Conservation (phyloP, 2,113 vertebrate genomes). For the Laticauda colubrina region DNA sequence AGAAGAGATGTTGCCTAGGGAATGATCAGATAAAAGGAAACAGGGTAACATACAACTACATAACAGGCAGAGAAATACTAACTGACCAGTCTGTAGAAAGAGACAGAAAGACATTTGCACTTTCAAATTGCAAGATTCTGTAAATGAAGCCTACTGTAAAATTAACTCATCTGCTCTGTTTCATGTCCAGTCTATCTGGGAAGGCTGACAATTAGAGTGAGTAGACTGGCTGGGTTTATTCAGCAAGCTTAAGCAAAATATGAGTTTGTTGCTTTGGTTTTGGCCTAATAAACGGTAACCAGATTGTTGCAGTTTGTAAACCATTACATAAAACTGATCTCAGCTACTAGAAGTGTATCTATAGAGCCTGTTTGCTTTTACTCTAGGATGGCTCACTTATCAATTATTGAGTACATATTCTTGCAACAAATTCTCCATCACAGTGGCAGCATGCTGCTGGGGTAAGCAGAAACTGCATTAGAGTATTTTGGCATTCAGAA, state of each 20-base stretch:
- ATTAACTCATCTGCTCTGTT: background rate
- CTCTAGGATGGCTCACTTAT: background rate
- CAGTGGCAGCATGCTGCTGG: background rate
- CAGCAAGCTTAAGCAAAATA: background rate
- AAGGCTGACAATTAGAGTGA: background rate
- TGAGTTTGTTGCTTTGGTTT: background rate
- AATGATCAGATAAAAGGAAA: background rate
- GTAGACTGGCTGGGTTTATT: background rate
- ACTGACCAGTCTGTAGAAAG: background rate
- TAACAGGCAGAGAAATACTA: background rate
- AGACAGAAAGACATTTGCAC: background rate
- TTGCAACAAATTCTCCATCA: background rate
- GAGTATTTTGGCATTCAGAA: background rate
- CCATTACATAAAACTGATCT: background rate
- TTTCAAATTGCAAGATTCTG: background rate
- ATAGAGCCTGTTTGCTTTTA: background rate
- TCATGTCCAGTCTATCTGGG: background rate
- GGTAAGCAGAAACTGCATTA: background rate
- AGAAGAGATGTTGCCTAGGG: background rate
- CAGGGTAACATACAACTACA: background rate
- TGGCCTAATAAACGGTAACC: background rate
- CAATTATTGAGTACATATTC: background rate
- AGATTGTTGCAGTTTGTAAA: background rate
- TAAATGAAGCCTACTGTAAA: background rate
- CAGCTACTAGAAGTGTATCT: background rate